Base-by-base conservation (phyloP, 2,888 invertebrate species). In the Tholera decimalis region DNA sequence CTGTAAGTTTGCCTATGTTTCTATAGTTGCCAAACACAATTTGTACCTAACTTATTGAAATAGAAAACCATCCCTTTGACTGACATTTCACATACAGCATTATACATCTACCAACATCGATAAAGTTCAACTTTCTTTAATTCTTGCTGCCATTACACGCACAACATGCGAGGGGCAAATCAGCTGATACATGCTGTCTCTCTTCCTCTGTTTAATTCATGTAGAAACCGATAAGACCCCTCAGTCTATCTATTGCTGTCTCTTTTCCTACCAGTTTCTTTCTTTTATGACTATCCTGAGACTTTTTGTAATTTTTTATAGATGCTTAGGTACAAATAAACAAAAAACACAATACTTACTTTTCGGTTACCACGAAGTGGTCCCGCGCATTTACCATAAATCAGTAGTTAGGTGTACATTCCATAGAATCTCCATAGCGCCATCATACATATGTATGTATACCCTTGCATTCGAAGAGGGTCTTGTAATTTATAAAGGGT, bases 401-500 rank as follows among this genome's bases (percentile, higher is more conserved):
- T 54, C 41, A 33, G 37, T 50, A 50, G 35, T 35, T 39, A 7
- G 22, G 20, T 30, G 30, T 53, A 18, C 22, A 20, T 60, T 72
- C 37, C 50, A 28, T 24, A 55, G 20, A 55, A 43, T 49, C n/a
- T 49, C n/a, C 11, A 39, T 39, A 54, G 26, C 28, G 13, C 11
- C 28, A 35, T 30, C 7, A 53, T 35, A 65, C 20, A 37, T 15
- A 35, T 35, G 11, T n/a, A 58, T 37, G 35, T 51, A 63, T 22
- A 59, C 22, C 37, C 39, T 49, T 54, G 30, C 62, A 54, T 58
- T 73, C 54, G 37, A 60, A 67, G 56, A 77, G 74, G 74, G 64
- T 77, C 58, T 55, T 35, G 41, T 62, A 62, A 78, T 69, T 77
- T 69, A 77, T 69, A 47, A 57, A 67, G 71, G 65, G 65, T 60